A percentile compares a stretch with the other conserved stretches of the same genome.
These are phyloP conservation scores for Gorsachius goisagi DNA, from an alignment of 2,113 vertebrate species.

Conservation along the genomic window DNA sequence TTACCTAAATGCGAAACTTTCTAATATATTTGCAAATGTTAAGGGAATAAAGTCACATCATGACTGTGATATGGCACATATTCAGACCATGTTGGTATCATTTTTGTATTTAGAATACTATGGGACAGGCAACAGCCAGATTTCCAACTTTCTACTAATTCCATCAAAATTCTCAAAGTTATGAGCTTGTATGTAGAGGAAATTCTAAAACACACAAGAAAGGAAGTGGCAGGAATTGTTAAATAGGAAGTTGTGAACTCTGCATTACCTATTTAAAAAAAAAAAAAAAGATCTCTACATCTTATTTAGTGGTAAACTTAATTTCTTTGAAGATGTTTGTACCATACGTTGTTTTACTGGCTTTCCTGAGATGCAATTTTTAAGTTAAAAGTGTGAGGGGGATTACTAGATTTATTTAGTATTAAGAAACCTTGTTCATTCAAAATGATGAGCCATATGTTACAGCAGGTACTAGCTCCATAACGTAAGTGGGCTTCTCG, in stretches of 20 bases:
- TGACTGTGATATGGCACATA: not conserved
- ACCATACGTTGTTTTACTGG: not conserved
- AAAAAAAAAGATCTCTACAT: not conserved
- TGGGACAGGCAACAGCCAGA: not conserved
- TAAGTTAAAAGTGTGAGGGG: not conserved
- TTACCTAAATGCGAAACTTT: not conserved
- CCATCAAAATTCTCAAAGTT: not conserved
- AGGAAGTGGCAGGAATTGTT: slow-evolving; percentile 21
- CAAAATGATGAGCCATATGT: not conserved
- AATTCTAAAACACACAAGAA: not conserved
- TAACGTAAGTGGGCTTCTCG: not conserved
- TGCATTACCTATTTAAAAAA: not conserved
- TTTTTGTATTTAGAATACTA: not conserved
- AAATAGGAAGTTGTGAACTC: slow-evolving; percentile 33
- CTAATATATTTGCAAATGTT: not conserved
- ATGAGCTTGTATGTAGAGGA: not conserved
- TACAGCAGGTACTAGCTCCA: not conserved
- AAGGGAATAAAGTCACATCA: not conserved
- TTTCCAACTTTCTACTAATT: not conserved
- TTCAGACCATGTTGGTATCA: not conserved
- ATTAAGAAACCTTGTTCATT: not conserved
- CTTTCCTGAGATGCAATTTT: not conserved
- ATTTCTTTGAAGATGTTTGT: not conserved
- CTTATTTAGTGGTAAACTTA: not conserved
- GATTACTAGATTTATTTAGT: not conserved